Evolutionary conservation across 2,888 invertebrate genomes (phyloP).

Genomic region (Pterobdella sp.): DNA sequence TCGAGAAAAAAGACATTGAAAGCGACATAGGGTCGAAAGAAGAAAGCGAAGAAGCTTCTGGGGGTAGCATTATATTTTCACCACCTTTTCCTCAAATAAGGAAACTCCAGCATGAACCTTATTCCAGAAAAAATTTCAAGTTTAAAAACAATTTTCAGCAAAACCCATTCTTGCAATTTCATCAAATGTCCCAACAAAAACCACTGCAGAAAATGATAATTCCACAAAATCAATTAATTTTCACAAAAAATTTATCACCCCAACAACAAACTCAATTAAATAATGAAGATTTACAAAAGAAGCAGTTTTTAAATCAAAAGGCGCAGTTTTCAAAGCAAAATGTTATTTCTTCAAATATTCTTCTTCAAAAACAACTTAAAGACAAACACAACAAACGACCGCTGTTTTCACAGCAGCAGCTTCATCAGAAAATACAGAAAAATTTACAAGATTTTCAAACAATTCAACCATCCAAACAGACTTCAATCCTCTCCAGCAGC

Average conservation of each 20-base stretch:
- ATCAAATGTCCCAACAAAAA: background rate
- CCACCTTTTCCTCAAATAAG: background rate
- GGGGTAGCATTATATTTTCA: constrained; percentile 4
- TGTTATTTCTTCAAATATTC: background rate
- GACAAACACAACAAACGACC: background rate
- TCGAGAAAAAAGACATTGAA: background rate
- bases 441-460: background rate
- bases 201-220: background rate
- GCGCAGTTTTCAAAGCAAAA: background rate
- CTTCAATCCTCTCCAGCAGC: constrained; percentile 7
- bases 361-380: background rate
- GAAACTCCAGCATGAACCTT: constrained; percentile 3
- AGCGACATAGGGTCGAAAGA: background rate
- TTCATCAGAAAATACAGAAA: background rate
- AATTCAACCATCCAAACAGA: background rate
- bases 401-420: background rate
- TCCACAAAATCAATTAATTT: background rate
- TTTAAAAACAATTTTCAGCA: background rate
- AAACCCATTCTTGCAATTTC: constrained; percentile 12
- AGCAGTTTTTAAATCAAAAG: too few species aligned
- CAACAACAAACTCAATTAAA: constrained; percentile 4
- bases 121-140: background rate
- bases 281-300: background rate
- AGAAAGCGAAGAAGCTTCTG: background rate
- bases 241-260: background rate